phyloP scores from a whole-genome alignment of 2,888 invertebrate species.

The Drosophila vallismaia region DNA sequence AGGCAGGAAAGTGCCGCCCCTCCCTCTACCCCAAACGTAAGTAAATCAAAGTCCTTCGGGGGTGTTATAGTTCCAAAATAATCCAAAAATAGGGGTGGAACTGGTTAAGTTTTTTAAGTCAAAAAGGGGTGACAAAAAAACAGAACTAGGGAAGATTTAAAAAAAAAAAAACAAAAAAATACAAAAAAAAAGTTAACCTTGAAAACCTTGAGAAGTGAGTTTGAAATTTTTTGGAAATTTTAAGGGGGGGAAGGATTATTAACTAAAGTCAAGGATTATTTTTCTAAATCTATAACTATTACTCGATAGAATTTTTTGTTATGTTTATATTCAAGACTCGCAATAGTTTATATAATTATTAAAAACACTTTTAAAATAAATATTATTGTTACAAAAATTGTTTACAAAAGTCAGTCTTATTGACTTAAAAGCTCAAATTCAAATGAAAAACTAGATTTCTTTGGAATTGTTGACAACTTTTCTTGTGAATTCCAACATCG shows the following conservation, averaged over 20 bases:
- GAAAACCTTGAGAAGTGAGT: background rate
- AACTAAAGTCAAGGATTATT: too few species aligned
- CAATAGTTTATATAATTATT: too few species aligned
- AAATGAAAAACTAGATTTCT: background rate
- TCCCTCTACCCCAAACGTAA: slow-evolving; percentile 77
- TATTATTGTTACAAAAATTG: background rate
- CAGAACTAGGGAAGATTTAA: background rate
- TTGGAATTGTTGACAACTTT: background rate
- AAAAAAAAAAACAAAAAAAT: background rate
- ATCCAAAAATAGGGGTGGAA: background rate
- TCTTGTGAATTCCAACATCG: background rate
- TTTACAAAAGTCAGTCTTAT: background rate
- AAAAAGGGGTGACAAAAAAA: background rate
- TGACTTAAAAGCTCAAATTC: background rate
- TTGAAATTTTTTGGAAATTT: background rate
- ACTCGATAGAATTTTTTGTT: too few species aligned
- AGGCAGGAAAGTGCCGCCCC: slow-evolving; percentile 64
- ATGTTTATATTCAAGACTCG: too few species aligned
- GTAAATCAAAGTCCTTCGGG: slow-evolving; percentile 35
- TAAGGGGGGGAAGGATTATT: background rate
- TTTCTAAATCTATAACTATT: too few species aligned
- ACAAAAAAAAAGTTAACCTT: background rate
- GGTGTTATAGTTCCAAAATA: slow-evolving; percentile 2
- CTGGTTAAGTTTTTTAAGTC: background rate
- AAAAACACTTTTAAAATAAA: background rate